Conservation (phyloP, 2,888 invertebrate species). For the Epiblema foenella region DNA sequence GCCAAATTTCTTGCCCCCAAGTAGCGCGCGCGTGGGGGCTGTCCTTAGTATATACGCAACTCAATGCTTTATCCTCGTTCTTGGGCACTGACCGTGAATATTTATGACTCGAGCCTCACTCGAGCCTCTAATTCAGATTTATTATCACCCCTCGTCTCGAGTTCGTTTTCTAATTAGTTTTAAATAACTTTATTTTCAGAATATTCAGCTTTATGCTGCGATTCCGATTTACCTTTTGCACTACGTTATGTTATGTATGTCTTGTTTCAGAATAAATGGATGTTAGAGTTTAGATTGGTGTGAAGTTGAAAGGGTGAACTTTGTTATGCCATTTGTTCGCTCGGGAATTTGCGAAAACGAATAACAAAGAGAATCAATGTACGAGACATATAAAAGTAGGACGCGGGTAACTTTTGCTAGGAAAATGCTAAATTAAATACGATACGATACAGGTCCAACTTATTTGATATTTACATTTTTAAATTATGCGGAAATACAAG, state of each 20-base stretch:
- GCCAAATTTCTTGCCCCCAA: too few relatives aligned
- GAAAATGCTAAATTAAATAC: background rate
- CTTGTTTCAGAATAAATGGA: background rate
- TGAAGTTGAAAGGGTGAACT: background rate
- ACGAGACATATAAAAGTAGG: background rate
- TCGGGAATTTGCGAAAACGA: background rate
- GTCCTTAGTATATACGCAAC: too few relatives aligned
- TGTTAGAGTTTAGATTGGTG: background rate
- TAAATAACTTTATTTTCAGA: conserved; percentile 49
- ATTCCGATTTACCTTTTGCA: conserved; percentile 26
- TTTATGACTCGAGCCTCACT: conserved; percentile 65
- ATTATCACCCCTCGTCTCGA: conserved; percentile 59
- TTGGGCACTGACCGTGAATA: conserved; percentile 63
- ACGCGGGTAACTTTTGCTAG: background rate
- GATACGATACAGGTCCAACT: background rate
- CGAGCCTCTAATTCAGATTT: conserved; percentile 59
- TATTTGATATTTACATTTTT: background rate
- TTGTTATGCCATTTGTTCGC: conserved; percentile 1
- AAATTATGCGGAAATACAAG: too few relatives aligned
- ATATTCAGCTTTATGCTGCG: conserved; percentile 39
- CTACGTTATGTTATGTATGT: background rate
- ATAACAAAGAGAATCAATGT: background rate
- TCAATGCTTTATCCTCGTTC: background rate
- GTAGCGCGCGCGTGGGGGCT: too few relatives aligned
- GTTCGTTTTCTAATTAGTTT: conserved; percentile 55